A percentile compares a stretch with the other conserved stretches of the same genome.
phyloP scores from a whole-genome alignment of 1,140 invertebrate species.

The Bilobella aurantiaca region DNA sequence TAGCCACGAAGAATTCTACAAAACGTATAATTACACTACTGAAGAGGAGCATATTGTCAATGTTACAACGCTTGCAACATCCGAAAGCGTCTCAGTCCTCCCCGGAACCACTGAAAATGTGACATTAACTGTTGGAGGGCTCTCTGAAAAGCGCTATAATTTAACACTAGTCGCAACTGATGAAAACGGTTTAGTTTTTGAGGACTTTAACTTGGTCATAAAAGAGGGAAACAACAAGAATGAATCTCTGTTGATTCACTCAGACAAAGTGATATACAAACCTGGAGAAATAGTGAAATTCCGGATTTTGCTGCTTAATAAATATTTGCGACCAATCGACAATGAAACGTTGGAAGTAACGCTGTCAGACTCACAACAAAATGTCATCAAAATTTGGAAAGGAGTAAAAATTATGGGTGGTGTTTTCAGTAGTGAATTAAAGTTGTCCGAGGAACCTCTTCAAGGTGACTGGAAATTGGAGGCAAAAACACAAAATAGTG shows the following conservation, averaged over 20 bases:
- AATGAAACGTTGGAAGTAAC: constrained; percentile 18
- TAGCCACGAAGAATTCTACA: not conserved
- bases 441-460: not conserved
- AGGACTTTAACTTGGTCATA: not conserved
- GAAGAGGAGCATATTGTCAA: not conserved
- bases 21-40: too few relatives aligned
- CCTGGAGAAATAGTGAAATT: constrained; percentile 73
- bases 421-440: not conserved
- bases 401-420: not conserved
- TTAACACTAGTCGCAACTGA: not conserved
- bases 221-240: constrained; percentile 6
- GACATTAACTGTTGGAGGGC: not conserved
- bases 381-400: constrained; percentile 9
- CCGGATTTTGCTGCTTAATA: constrained; percentile 66
- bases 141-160: not conserved
- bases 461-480: constrained; percentile 1
- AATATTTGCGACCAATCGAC: constrained; percentile 55
- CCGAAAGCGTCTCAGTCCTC: not conserved
- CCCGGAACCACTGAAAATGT: not conserved
- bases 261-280: constrained; percentile 85
- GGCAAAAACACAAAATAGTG: not conserved
- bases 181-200: not conserved
- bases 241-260: constrained; percentile 74
- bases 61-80: not conserved
- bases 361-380: not conserved